Conservation (phyloP, 2,113 vertebrate species). For the Alouatta palliata region DNA sequence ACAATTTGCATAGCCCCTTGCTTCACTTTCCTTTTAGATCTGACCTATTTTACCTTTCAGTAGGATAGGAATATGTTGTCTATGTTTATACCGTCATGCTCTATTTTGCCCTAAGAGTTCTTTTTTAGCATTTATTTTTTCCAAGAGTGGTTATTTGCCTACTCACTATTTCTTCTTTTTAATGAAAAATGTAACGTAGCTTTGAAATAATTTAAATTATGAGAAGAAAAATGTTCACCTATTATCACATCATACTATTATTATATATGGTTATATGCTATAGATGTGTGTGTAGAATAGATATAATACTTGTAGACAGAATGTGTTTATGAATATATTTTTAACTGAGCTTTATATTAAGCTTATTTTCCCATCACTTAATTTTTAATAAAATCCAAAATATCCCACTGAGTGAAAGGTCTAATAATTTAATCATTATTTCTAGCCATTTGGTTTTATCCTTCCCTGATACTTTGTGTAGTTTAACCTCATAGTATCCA, state of each 20-base stretch:
- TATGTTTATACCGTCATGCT: neutral
- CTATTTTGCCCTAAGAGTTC: neutral
- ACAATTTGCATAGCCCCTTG: neutral
- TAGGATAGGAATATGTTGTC: neutral
- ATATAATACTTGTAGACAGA: neutral
- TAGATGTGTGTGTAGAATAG: neutral
- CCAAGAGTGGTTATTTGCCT: neutral
- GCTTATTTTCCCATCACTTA: neutral
- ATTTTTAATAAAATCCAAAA: constrained; percentile 32
- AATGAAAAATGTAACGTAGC: neutral
- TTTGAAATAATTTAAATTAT: constrained; percentile 20
- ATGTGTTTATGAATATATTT: neutral
- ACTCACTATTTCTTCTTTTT: neutral
- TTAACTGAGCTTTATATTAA: neutral
- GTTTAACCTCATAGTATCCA: neutral
- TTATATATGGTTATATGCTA: neutral
- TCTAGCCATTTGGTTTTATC: neutral
- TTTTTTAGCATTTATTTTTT: neutral
- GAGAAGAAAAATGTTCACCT: neutral
- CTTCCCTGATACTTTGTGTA: neutral
- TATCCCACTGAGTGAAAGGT: neutral
- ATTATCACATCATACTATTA: neutral
- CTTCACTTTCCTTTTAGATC: neutral
- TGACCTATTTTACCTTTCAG: neutral
- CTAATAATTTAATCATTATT: neutral